Base-by-base conservation (phyloP, 1,140 invertebrate genomes). In the Drosophila baimaii region DNA sequence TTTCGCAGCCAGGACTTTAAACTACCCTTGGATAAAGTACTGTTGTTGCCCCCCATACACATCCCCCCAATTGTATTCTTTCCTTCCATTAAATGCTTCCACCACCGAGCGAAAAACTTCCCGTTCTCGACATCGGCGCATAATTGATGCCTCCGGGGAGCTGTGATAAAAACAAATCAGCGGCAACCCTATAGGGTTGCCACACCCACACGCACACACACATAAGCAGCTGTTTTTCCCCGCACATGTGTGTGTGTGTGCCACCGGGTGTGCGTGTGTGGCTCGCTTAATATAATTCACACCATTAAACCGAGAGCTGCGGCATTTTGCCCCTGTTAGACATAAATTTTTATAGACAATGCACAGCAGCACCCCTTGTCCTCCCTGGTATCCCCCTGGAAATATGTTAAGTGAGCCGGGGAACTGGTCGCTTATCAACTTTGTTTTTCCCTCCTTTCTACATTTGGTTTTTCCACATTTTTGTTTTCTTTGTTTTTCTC, bases 161-260 rank as follows among this genome's bases (percentile, higher is more conserved):
- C 84, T 80, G 83, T 88, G 83, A 88, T 88, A 88, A 88, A 88
- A 83, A 88, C 83, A 88, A 88, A 88, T 88, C 83, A 89, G 83
- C 77, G 84, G 57, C 57, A 44, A 59, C 56, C 37, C 47, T 77
- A 52, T 74, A 77, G 49, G 70, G 33, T 54, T 61, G 17, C 37
- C 51, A 57, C 46, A 39, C 23, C 57, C 31, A 35, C 49, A 43
- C 35, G 51, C 57, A 51, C 31, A 39, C 37, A 19, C 29, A 51
- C 55, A 66, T 44, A 17, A 56, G 58, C 75, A 63, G 66, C 37
- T 54, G 57, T 46, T 58, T 46, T 58, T 21, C 6, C 33, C 44
- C 52, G 15, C 52, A 43, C 57, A 27, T 49, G 44, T 44, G n/a
- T n/a, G n/a, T n/a, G n/a, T n/a, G n/a, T 31, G 29, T 12, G 10